Conservation (phyloP, 1,140 invertebrate species). For the Achroia grisella region DNA sequence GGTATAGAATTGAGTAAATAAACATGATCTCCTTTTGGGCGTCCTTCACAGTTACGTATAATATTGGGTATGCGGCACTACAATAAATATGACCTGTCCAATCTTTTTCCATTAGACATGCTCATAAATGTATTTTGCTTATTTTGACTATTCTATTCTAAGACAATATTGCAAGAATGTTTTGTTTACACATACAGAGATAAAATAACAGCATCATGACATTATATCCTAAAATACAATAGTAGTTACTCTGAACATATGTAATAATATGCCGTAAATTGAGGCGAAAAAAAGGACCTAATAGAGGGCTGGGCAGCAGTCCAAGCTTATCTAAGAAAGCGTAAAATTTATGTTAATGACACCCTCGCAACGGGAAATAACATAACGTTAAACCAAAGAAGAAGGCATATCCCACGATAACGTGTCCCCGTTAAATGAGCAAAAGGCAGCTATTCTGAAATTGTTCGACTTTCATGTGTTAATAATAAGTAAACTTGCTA, state of each 20-base stretch:
- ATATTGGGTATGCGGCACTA: too few species aligned
- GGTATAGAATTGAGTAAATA: too few species aligned
- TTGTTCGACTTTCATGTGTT: not conserved
- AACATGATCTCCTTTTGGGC: too few species aligned
- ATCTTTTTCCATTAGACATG: not conserved
- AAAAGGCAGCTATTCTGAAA: slow-evolving; percentile 12
- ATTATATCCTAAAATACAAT: slow-evolving; percentile 10
- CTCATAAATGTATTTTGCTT: not conserved
- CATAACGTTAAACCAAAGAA: slow-evolving; percentile 33
- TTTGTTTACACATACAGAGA: too few species aligned
- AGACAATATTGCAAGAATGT: too few species aligned
- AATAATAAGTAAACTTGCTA: slow-evolving; percentile 9
- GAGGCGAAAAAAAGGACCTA: slow-evolving; percentile 21
- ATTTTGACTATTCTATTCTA: too few species aligned
- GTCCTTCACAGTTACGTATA: too few species aligned
- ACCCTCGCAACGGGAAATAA: slow-evolving; percentile 22
- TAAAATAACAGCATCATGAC: not conserved
- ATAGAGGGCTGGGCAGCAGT: slow-evolving; percentile 29
- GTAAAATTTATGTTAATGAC: slow-evolving; percentile 52
- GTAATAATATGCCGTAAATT: slow-evolving; percentile 35
- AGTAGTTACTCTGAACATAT: slow-evolving; percentile 17
- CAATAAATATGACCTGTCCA: too few species aligned
- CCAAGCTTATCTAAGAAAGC: slow-evolving; percentile 37
- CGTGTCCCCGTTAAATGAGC: slow-evolving; percentile 31
- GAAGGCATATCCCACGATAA: slow-evolving; percentile 22